Base-by-base conservation (phyloP, 2,797 vertebrate species). In the Remorina albescens region DNA sequence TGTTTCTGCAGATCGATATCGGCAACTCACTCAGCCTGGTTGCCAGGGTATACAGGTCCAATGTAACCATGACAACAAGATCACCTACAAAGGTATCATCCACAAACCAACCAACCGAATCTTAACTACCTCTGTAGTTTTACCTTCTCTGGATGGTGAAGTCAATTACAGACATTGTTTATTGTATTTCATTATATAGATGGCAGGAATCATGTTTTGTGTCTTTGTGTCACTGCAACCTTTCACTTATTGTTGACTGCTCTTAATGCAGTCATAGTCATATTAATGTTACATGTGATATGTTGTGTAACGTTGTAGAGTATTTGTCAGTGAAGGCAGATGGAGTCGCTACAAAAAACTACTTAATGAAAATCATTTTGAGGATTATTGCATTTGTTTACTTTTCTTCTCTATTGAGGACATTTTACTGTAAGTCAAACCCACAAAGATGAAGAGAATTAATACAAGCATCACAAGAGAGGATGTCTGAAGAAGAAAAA, bases 1-100 rank as follows among this genome's bases (percentile, higher is more conserved):
- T 30, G 26, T 16, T 37, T 64, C 63, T 36, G 47, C 74, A 65
- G 66, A 81, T 55, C 39, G 46, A 74, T 53, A 72, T 70, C 49
- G 54, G 61, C 71, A 66, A 59, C 47, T 75, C 70, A 62, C 71
- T 69, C 64, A 2, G 18, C 74, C 66, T 71, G 75, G 75, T 81
- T 81, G 77, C 83, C 76, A 60, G 72, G 71, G 73, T 60, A 62
- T 71, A 67, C 71, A 80, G 64, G 71, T 67, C 66, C 55, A 49
- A 64, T 59, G 90, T 92, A 80, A 81, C 88, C 87, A 89, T 91
- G 89, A 85, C 84, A 90, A 91, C 85, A 62, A 36, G 36, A 83
- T 80, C 80, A 84, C 65, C 78, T 80, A 79, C 78, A 76, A 67
- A 82, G 65, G 60, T 19, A 76, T 63, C 11, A 74, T 53, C 32